Percentiles rank a stretch among this genome's conserved stretches.
These are phyloP conservation scores for Haemorhous mexicanus DNA, from an alignment of 2,113 vertebrate genomes.

Conservation along the genomic window DNA sequence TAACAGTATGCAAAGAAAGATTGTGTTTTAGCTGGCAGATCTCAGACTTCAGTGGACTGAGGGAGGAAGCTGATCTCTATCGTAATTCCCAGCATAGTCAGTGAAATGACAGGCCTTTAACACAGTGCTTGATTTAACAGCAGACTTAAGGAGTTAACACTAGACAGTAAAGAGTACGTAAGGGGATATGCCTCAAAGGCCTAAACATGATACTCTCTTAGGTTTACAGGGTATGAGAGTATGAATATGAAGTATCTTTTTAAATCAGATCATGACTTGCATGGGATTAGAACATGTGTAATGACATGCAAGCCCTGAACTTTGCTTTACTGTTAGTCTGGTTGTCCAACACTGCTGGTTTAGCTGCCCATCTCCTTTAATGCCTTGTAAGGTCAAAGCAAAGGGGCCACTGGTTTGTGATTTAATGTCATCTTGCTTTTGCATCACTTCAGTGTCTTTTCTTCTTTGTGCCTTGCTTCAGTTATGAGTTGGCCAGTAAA, in stretches of 20 bases:
- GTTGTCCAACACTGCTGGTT: neutral
- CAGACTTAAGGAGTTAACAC: neutral
- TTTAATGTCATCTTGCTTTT: neutral
- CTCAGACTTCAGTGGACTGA: neutral
- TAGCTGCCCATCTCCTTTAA: neutral
- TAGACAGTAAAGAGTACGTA: neutral
- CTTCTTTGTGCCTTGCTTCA: constrained; percentile 3
- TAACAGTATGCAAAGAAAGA: neutral
- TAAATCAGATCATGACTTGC: neutral
- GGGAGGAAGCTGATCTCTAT: neutral
- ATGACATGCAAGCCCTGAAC: neutral
- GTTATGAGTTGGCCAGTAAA: constrained; percentile 16
- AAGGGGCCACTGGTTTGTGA: neutral
- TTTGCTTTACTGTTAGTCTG: neutral
- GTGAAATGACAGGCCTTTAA: neutral
- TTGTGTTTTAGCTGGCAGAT: neutral
- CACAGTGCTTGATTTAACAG: neutral
- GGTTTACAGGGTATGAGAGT: neutral
- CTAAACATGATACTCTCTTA: neutral
- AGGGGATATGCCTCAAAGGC: neutral
- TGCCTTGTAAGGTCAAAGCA: constrained; percentile 21
- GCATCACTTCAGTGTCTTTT: neutral
- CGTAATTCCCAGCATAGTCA: neutral
- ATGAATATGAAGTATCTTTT: neutral
- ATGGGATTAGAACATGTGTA: neutral